Conservation (phyloP, 1,140 invertebrate species). For the Eciton burchellii region DNA sequence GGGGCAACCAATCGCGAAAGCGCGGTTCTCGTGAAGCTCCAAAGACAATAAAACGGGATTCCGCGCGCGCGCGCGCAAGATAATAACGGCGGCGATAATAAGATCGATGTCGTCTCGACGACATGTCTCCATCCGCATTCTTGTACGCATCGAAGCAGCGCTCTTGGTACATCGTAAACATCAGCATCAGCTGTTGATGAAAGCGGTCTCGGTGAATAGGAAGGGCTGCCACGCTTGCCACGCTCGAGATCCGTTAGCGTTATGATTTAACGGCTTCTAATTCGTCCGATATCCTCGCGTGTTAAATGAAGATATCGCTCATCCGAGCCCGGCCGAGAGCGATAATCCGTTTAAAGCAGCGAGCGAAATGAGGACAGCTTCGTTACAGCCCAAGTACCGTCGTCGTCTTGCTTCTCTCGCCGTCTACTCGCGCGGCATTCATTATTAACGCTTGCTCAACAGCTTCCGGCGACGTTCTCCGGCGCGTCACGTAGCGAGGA, state of each 20-base stretch:
- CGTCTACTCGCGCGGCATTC: slow-evolving; percentile 8
- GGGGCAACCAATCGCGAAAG: slow-evolving; percentile 35
- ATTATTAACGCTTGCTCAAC: slow-evolving; percentile 7
- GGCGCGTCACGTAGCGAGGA: slow-evolving; percentile 11
- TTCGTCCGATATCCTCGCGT: neutral
- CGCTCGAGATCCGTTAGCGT: neutral
- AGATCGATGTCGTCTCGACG: slow-evolving; percentile 51
- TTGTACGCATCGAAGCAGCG: slow-evolving; percentile 8
- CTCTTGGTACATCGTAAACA: neutral
- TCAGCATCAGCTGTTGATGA: neutral
- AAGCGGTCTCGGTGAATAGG: neutral
- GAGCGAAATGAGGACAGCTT: neutral
- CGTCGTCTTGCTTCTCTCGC: too few relatives aligned
- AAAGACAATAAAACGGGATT: slow-evolving; percentile 47
- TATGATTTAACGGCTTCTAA: neutral
- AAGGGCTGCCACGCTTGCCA: neutral
- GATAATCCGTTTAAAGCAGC: neutral
- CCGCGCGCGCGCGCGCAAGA: slow-evolving; percentile 1
- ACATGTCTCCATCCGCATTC: neutral
- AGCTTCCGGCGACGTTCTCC: slow-evolving; percentile 11
- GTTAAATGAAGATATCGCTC: neutral
- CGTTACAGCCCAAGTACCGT: neutral
- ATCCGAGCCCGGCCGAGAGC: neutral
- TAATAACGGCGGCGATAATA: slow-evolving; percentile 48
- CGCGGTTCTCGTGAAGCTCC: slow-evolving; percentile 17